phyloP scores from a whole-genome alignment of 2,113 vertebrate species.

The Balaenoptera acutorostrata region DNA sequence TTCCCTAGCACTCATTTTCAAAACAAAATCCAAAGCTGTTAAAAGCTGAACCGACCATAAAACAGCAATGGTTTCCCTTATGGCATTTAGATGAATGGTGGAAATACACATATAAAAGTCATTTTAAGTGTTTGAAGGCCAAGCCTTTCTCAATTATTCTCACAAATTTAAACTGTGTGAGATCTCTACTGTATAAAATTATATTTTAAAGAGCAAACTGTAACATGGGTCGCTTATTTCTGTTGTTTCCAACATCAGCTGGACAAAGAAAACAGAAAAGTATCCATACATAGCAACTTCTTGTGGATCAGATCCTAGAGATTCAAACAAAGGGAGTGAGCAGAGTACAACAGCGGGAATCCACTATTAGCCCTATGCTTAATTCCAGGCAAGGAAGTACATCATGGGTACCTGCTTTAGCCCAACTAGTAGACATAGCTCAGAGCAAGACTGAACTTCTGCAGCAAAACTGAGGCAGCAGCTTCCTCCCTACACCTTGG shows the following conservation, averaged over 20 bases:
- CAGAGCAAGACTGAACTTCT: neutral
- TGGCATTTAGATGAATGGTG: neutral
- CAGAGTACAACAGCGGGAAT: neutral
- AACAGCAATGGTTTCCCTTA: neutral
- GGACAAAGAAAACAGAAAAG: neutral
- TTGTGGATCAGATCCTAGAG: neutral
- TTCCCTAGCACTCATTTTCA: conserved; percentile 10
- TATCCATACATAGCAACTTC: neutral
- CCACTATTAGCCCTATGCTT: neutral
- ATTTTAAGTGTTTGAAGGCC: neutral
- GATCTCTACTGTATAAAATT: neutral
- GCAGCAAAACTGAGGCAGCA: neutral
- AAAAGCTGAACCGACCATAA: neutral
- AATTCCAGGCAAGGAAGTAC: neutral
- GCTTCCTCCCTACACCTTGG: neutral
- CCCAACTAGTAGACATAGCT: rapidly evolving
- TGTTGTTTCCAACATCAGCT: neutral
- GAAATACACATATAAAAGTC: neutral
- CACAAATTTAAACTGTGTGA: neutral
- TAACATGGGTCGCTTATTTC: neutral
- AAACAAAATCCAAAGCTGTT: conserved; percentile 40
- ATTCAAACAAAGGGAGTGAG: neutral
- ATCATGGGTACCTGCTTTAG: neutral
- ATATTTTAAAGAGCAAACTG: neutral
- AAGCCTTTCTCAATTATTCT: neutral